Conservation (phyloP, 2,888 invertebrate genomes). For the Macaria notata region DNA sequence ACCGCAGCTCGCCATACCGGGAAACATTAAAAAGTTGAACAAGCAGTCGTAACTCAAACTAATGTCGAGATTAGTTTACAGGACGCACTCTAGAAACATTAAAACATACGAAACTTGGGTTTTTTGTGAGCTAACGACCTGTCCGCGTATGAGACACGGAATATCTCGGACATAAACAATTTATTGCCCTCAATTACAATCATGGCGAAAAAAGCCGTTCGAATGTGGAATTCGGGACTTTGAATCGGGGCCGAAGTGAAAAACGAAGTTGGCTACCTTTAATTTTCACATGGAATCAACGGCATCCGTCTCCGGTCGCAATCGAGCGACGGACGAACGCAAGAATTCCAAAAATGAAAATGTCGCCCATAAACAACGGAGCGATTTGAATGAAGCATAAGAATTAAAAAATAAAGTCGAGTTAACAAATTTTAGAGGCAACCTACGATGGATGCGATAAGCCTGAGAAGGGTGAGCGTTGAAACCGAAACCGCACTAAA, state of each 20-base stretch:
- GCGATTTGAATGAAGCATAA: slow-evolving; percentile 77
- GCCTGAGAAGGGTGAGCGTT: slow-evolving; percentile 71
- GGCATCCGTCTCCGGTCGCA: slow-evolving; percentile 59
- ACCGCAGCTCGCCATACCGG: slow-evolving; percentile 53
- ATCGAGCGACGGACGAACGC: slow-evolving; percentile 38
- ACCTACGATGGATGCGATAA: slow-evolving; percentile 70
- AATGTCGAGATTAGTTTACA: slow-evolving; percentile 55
- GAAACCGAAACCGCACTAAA: slow-evolving; percentile 73
- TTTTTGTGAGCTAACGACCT: slow-evolving; percentile 62
- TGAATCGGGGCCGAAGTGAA: slow-evolving; percentile 65
- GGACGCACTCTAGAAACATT: slow-evolving; percentile 61
- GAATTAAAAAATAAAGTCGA: slow-evolving; percentile 70
- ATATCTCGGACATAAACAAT: slow-evolving; percentile 69
- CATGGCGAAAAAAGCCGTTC: slow-evolving; percentile 67
- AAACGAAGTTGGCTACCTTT: slow-evolving; percentile 65
- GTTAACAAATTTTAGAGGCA: slow-evolving; percentile 73
- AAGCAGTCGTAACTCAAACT: slow-evolving; percentile 54
- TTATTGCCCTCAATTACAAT: slow-evolving; percentile 78
- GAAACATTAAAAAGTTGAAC: slow-evolving; percentile 65
- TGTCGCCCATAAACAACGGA: slow-evolving; percentile 79
- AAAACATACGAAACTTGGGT: slow-evolving; percentile 55
- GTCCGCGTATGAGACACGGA: slow-evolving; percentile 53
- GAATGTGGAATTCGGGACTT: slow-evolving; percentile 67
- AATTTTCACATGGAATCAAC: slow-evolving; percentile 75
- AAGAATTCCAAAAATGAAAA: slow-evolving; percentile 80